A percentile compares a stretch with the other conserved stretches of the same genome.
These are phyloP conservation scores for Kryptolebias marmoratus DNA, from an alignment of 2,113 vertebrate genomes.

Conservation along the genomic window DNA sequence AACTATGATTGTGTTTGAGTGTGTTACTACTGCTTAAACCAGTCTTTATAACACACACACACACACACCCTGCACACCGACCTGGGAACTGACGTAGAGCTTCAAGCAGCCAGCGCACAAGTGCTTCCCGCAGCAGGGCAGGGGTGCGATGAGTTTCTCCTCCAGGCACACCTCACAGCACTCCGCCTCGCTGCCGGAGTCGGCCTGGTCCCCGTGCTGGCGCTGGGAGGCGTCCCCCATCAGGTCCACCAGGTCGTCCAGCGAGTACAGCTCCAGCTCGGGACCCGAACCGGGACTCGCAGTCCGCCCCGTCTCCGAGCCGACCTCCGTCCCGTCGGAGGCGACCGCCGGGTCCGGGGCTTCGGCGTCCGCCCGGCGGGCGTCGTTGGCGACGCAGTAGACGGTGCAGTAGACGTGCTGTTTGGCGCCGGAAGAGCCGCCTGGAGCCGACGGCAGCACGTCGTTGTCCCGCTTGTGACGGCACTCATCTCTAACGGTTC, in stretches of 20 bases:
- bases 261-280: slow-evolving; percentile 79
- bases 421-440: slow-evolving; percentile 41
- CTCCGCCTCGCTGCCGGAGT: slow-evolving; percentile 2
- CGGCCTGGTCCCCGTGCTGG: slow-evolving; percentile 28
- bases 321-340: slow-evolving; percentile 32
- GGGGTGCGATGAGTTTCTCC: slow-evolving; percentile 85
- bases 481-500: slow-evolving; percentile 13
- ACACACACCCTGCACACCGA: slow-evolving; percentile 59
- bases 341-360: slow-evolving; percentile 26
- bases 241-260: slow-evolving; percentile 82
- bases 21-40: background rate
- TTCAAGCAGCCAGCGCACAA: slow-evolving; percentile 95
- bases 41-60: background rate
- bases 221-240: slow-evolving; percentile 50
- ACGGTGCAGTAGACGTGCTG: slow-evolving; percentile 90
- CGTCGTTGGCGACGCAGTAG: slow-evolving; percentile 82
- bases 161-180: slow-evolving; percentile 94
- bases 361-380: slow-evolving; percentile 33
- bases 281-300: slow-evolving; percentile 75
- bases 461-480: slow-evolving; percentile 21
- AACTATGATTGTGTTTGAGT: background rate
- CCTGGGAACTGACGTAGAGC: slow-evolving; percentile 93
- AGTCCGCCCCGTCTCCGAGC: slow-evolving; percentile 41
- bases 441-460: slow-evolving; percentile 2
- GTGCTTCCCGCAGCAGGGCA: slow-evolving; percentile 93